Evolutionary conservation across 1,140 invertebrate species (phyloP).

Genomic region (Drosophila tani): DNA sequence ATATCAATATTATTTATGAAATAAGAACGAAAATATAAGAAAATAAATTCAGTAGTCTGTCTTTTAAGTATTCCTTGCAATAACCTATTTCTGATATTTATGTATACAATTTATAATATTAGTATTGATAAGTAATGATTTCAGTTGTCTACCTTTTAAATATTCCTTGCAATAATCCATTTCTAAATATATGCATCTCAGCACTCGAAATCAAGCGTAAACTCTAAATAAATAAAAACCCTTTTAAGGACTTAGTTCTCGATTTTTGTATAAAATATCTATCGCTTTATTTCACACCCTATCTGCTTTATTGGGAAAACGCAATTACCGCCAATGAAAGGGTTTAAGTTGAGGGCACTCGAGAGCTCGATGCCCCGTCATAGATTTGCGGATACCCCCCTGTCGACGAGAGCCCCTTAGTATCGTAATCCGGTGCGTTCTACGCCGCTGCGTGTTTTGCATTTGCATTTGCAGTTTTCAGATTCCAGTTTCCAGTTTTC

Average conservation of each 20-base stretch:
- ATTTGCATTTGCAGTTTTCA: constrained; percentile 53
- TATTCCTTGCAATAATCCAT: too few species aligned
- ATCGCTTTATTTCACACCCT: constrained; percentile 1
- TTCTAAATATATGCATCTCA: neutral
- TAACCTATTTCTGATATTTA: neutral
- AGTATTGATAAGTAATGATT: too few species aligned
- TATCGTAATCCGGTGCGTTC: constrained; percentile 37
- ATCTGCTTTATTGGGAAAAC: constrained; percentile 9
- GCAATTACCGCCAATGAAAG: constrained; percentile 7
- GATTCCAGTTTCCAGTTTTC: constrained; percentile 3
- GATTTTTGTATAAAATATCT: neutral
- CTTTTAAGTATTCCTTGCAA: neutral
- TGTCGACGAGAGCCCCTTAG: neutral
- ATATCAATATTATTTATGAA: too few species aligned
- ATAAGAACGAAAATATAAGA: neutral
- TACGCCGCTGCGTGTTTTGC: constrained; percentile 60
- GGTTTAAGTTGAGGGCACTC: constrained; percentile 23
- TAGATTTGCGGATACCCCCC: constrained; percentile 20
- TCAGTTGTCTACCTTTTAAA: neutral
- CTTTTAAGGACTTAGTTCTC: neutral
- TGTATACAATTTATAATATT: too few species aligned
- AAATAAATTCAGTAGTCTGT: neutral
- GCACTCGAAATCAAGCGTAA: neutral
- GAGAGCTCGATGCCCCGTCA: constrained; percentile 31
- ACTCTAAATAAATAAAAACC: neutral